These are phyloP conservation scores for Sebastes hubbsi DNA, from an alignment of 2,797 vertebrate species.

Conservation along the genomic window DNA sequence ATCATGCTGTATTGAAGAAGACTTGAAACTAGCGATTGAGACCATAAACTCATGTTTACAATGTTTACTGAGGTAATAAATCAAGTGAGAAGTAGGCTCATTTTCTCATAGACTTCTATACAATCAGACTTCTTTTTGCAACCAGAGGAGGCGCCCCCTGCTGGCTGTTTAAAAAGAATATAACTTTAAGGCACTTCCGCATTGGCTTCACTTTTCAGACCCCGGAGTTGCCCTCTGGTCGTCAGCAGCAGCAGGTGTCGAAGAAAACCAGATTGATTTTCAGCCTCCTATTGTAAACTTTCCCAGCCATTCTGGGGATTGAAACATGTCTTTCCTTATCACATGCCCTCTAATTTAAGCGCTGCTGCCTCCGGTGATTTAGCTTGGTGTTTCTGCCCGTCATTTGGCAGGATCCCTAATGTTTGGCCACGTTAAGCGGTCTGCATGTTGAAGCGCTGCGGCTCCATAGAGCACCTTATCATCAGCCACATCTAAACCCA, in stretches of 20 bases:
- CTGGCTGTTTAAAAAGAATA: too few species aligned
- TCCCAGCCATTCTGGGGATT: not conserved
- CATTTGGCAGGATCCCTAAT: conserved; percentile 30
- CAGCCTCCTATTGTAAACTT: not conserved
- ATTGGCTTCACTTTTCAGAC: too few species aligned
- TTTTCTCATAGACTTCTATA: too few species aligned
- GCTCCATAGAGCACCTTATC: conserved; percentile 35
- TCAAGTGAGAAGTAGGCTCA: too few species aligned
- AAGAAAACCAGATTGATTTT: not conserved
- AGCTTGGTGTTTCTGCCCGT: not conserved
- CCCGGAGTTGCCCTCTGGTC: too few species aligned
- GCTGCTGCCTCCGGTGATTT: not conserved
- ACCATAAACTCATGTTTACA: too few species aligned
- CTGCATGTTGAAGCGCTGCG: conserved; percentile 30
- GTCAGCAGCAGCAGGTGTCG: not conserved
- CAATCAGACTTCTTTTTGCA: too few species aligned
- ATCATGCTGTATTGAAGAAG: too few species aligned
- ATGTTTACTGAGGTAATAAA: too few species aligned
- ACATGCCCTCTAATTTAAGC: not conserved
- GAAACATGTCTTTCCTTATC: conserved; percentile 6
- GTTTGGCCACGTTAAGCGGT: conserved; percentile 32
- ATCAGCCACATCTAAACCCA: conserved; percentile 67
- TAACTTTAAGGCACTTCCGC: too few species aligned
- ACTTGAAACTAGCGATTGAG: accelerated
- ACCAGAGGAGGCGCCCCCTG: too few species aligned